Evolutionary conservation across 2,113 vertebrate genomes (phyloP).

Genomic region (Odontesthes bonariensis): DNA sequence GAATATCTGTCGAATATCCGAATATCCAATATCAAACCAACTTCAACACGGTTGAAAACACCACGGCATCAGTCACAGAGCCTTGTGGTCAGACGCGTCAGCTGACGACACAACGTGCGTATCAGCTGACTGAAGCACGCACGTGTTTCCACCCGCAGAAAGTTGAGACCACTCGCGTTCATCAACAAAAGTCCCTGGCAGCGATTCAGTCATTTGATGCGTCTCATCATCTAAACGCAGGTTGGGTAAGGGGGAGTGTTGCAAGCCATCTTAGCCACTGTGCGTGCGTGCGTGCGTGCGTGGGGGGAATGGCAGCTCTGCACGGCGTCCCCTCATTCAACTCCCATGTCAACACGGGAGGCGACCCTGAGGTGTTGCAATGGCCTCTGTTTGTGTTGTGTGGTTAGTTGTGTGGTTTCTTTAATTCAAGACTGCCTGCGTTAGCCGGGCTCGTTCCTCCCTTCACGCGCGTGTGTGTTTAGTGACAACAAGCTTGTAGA

Average conservation of each 20-base stretch:
- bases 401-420: no score
- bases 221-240: background rate
- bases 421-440: background rate
- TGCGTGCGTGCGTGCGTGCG: background rate
- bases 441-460: background rate
- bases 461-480: constrained; percentile 12
- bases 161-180: constrained; percentile 5
- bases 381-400: constrained; percentile 12
- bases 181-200: constrained; percentile 9
- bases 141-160: background rate
- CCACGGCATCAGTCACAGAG: background rate
- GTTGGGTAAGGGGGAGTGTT: no score
- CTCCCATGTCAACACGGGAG: constrained; percentile 11
- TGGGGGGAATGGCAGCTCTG: background rate
- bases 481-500: background rate
- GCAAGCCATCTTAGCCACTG: background rate
- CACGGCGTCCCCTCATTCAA: constrained; percentile 9
- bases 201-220: background rate
- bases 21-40: no score
- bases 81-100: background rate
- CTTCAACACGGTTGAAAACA: no score
- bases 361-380: background rate
- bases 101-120: constrained; percentile 30
- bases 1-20: no score
- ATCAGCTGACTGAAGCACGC: constrained; percentile 36